Evolutionary conservation across 2,113 vertebrate genomes (phyloP).

Genomic region (Atlantisia rogersi): DNA sequence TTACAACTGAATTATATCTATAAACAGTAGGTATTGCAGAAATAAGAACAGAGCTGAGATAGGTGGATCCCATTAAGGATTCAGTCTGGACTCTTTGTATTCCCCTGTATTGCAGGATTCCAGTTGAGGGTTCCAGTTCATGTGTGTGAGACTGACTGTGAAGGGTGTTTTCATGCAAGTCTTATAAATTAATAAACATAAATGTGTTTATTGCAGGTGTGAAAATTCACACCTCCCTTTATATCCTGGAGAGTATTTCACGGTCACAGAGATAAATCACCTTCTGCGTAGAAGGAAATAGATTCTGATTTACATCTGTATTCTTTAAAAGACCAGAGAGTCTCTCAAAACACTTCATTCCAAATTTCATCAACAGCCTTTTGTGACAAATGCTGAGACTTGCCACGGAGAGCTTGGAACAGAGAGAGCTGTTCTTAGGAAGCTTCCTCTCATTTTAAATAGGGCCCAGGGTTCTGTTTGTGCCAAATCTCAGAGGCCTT

Average conservation of each 20-base stretch:
- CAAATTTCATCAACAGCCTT: not conserved
- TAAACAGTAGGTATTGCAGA: slow-evolving; percentile 34
- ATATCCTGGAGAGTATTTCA: slow-evolving; percentile 19
- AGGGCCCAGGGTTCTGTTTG: not conserved
- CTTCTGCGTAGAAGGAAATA: slow-evolving; percentile 5
- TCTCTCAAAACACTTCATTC: not conserved
- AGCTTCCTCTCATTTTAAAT: not conserved
- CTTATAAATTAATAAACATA: slow-evolving; percentile 46
- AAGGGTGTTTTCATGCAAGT: slow-evolving; percentile 70
- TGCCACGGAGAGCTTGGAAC: not conserved
- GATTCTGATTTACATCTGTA: slow-evolving; percentile 6
- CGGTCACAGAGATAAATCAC: not conserved
- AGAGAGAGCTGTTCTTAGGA: not conserved
- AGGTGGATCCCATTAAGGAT: slow-evolving; percentile 22
- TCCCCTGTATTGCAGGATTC: slow-evolving; percentile 28
- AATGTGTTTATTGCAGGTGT: slow-evolving; percentile 23
- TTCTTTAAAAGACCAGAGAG: not conserved
- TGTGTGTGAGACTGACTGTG: slow-evolving; percentile 51
- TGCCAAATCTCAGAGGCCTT: not conserved
- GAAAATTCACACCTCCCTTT: slow-evolving; percentile 40
- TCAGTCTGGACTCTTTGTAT: slow-evolving; percentile 64
- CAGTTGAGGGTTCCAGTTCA: not conserved
- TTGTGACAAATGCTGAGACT: not conserved
- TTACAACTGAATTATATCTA: not conserved
- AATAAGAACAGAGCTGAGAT: slow-evolving; percentile 54